Conservation (phyloP, 2,888 invertebrate genomes). For the Drosophila macrospina region DNA sequence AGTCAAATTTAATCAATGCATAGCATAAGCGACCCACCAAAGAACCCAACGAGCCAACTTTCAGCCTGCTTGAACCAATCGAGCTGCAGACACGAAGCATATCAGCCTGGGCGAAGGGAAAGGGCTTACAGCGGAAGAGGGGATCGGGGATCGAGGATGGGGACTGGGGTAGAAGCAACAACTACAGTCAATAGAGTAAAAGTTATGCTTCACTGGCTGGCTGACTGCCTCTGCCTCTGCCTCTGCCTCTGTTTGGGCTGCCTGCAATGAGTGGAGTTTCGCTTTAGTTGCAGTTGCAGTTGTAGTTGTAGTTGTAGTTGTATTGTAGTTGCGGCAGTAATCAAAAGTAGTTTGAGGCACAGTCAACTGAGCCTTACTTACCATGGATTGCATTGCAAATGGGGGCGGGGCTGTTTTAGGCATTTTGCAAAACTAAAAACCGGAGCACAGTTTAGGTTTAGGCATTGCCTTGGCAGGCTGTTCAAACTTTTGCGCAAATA, state of each 20-base stretch:
- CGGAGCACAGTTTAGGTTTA: constrained; percentile 50
- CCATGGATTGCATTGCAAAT: neutral
- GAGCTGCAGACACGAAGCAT: constrained; percentile 48
- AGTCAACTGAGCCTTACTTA: constrained; percentile 35
- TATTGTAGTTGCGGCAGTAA: constrained; percentile 67
- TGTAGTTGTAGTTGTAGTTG: constrained; percentile 54
- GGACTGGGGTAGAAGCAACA: neutral
- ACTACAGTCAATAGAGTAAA: constrained; percentile 74
- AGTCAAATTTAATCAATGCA: constrained; percentile 80
- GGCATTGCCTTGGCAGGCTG: constrained; percentile 48
- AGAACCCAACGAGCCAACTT: constrained; percentile 55
- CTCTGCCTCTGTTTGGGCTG: constrained; percentile 30
- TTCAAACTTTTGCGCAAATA: constrained; percentile 69
- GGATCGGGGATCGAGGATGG: neutral
- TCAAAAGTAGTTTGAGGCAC: constrained; percentile 72
- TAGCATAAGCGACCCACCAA: constrained; percentile 59
- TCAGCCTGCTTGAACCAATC: constrained; percentile 64
- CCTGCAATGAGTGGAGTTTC: constrained; percentile 59
- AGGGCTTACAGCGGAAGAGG: neutral
- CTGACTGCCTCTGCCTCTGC: constrained; percentile 4
- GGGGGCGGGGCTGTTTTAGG: constrained; percentile 16
- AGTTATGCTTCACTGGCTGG: constrained; percentile 74
- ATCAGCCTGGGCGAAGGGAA: neutral
- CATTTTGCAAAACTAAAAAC: constrained; percentile 63
- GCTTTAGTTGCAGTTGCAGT: constrained; percentile 62